Base-by-base conservation (phyloP, 2,888 invertebrate species). In the Leucophenga maculata region DNA sequence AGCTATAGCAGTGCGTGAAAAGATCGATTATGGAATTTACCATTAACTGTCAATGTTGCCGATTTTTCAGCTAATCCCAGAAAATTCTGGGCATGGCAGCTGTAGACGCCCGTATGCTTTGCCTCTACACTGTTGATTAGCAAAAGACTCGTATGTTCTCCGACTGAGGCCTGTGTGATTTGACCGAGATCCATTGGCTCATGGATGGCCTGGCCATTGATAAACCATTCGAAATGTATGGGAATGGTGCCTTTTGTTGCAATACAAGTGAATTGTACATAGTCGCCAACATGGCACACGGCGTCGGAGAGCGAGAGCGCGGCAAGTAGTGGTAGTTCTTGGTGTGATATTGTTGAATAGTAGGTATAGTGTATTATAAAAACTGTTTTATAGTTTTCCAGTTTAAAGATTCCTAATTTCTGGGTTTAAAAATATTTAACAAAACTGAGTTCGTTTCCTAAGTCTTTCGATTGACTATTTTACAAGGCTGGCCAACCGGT, bases 181-280 rank as follows among this genome's bases (percentile, higher is more conserved):
- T 78, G 66, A 64, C 62, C 62, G 20, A 48, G 44, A 64, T 72
- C 78, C 62, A 67, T 59, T n/a, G 50, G 44, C 18, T 80, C 77
- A 11, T 76, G 73, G 68, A 79, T 18, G 54, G 77, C 71, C 32
- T 73, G 69, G 16, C 72, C 78, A 72, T 87, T 86, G 1, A 87
- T 71, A 44, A 73, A 77, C 93, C 93, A 93, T 13, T 91, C 90
- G 80, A 93, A 92, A 74, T 90, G 91, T 54, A 93, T 91, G 0
- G 93, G 93, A 90, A 92, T 90, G 83, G 93, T 92, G 20, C 93
- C 93, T 52, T 92, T 92, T 54, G 93, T 95, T 65, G 95, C 94
- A 65, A 94, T 94, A 86, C 96, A 96, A 1, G 95, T 94, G 54
- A 96, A 91, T 85, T 95, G 93, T 65, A 94, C 92, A 78, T 95